Base-by-base conservation (phyloP, 64 coral and sea anemone species). In the Acropora tenuis region DNA sequence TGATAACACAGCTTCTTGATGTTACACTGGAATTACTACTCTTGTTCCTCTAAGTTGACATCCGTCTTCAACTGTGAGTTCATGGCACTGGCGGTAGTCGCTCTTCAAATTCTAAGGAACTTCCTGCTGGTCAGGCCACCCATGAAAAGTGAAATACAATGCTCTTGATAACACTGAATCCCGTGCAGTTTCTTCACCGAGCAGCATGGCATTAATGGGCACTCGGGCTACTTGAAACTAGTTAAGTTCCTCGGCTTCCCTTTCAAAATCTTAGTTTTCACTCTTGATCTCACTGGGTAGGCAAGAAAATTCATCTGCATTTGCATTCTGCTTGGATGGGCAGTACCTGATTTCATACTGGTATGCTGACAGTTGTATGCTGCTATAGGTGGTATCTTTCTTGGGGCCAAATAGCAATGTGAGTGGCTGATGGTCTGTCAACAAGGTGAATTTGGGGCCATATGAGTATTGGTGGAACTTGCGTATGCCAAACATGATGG, bases 401-500 rank as follows among this genome's bases (percentile, higher is more conserved):
- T 89, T 89, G 15, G 76, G 60, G 79, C 87, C 87, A 57, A 89
- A 79, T 43, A 79, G 43, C 18, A 79, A 61, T 18, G 53, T 78
- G 9, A 89, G 76, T 18, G 75, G 87, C 73, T 89, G 87, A 42
- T 89, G 87, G 66, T 78, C 76, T 40, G 75, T 71, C 43, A 78
- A 41, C 15, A 79, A 45, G 4, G 75, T 89, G 57, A 89, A 53
- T 5, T 8, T 3, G 8, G 3, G 50, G 8, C 50, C 50, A 53
- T 53, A 53, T 8, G 8, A 8, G 43, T 65, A 89, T 55, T 78
- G 49, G 7, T 78, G 87, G 69, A 89, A 89, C 42, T 79, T 78
- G 67, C 73, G 69, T n/a, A 79, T 89, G 19, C 17, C 87, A 77
- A 89, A 89, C 19, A 79, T 79, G 15, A 89, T 89, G 15, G 87